phyloP scores from a whole-genome alignment of 2,797 vertebrate species.

The Artibeus lituratus region DNA sequence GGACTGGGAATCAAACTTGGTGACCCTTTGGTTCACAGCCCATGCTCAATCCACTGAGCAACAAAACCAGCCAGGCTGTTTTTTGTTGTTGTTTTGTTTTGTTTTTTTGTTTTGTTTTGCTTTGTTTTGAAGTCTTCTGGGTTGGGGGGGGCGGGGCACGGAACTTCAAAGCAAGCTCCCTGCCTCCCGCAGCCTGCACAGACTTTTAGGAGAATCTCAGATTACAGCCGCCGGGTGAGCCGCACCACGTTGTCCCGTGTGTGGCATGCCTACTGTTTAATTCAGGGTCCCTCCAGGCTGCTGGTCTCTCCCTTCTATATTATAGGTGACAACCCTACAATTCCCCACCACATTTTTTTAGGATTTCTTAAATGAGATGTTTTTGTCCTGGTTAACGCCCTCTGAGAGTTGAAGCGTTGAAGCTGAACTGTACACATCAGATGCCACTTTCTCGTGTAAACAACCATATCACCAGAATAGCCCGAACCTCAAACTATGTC shows the following conservation, averaged over 20 bases:
- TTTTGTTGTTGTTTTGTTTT: too few species aligned
- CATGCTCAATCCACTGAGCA: too few species aligned
- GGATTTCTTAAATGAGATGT: slow-evolving; percentile 25
- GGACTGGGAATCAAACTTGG: too few species aligned
- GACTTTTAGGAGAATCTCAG: slow-evolving; percentile 4
- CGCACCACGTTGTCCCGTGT: not conserved
- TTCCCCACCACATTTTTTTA: not conserved
- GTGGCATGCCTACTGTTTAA: not conserved
- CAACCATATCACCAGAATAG: not conserved
- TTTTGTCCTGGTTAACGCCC: not conserved
- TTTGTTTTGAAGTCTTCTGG: not conserved
- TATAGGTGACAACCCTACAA: not conserved
- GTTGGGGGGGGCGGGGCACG: not conserved
- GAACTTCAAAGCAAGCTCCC: slow-evolving; percentile 49
- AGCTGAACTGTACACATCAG: not conserved
- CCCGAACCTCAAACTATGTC: not conserved
- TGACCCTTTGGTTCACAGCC: too few species aligned
- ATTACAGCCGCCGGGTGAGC: not conserved
- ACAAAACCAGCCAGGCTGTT: too few species aligned
- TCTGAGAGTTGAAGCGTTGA: not conserved
- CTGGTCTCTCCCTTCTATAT: not conserved
- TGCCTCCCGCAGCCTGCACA: fast-evolving
- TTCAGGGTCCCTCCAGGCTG: not conserved
- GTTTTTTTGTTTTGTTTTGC: too few species aligned
- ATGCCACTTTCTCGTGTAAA: not conserved